These are phyloP conservation scores for Chlamydotis undulata DNA, from an alignment of 2,113 vertebrate genomes.

Conservation along the genomic window DNA sequence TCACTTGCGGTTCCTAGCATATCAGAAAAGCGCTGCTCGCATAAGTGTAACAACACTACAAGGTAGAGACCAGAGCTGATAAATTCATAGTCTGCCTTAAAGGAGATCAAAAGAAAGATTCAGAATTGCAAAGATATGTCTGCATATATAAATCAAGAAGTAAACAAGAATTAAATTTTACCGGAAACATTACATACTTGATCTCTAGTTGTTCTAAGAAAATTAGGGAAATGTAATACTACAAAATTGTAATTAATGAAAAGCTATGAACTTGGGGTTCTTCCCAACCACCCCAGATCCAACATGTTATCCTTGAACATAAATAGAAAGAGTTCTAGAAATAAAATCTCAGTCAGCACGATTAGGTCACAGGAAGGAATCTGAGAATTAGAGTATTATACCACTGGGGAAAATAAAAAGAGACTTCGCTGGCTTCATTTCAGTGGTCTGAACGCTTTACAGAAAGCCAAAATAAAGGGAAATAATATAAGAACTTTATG, in stretches of 20 bases:
- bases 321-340: background rate
- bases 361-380: background rate
- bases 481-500: background rate
- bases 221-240: background rate
- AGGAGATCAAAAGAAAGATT: constrained; percentile 28
- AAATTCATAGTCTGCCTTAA: constrained; percentile 95
- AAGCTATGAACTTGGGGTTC: background rate
- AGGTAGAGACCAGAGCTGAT: constrained; percentile 98
- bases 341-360: background rate
- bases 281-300: background rate
- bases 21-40: constrained; percentile 96
- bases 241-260: background rate
- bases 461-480: background rate
- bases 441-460: background rate
- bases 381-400: background rate
- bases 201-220: background rate
- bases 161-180: background rate
- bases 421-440: background rate
- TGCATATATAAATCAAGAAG: background rate
- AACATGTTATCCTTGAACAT: background rate
- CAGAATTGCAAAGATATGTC: background rate
- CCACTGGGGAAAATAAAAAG: background rate
- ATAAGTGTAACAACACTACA: constrained; percentile 95
- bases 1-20: constrained; percentile 92
- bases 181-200: background rate